Evolutionary conservation across 2,888 invertebrate species (phyloP).

Genomic region (Dasypogon diadema): DNA sequence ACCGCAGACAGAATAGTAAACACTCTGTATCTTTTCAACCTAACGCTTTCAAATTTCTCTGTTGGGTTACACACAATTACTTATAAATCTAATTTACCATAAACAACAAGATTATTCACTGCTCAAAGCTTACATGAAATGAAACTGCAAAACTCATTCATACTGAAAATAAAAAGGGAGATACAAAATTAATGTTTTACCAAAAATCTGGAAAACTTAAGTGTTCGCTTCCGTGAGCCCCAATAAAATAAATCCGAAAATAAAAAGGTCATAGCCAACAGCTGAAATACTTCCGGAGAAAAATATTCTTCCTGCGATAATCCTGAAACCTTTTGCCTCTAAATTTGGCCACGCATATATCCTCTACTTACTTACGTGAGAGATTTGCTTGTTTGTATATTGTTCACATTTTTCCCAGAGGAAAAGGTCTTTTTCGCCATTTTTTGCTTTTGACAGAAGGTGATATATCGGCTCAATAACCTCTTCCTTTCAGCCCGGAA

Average conservation of each 20-base stretch:
- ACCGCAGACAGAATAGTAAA: too few relatives aligned
- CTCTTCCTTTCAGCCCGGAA: constrained; percentile 30
- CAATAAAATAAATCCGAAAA: constrained; percentile 6
- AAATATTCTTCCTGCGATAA: constrained; percentile 27
- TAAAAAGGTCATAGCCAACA: constrained; percentile 37
- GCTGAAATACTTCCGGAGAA: constrained; percentile 12
- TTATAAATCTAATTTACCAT: too few relatives aligned
- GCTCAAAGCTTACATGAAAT: too few relatives aligned
- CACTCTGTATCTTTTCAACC: too few relatives aligned
- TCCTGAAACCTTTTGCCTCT: constrained; percentile 37
- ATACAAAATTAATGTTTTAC: too few relatives aligned
- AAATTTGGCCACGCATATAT: constrained; percentile 36
- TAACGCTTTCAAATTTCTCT: too few relatives aligned
- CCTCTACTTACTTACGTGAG: constrained; percentile 29
- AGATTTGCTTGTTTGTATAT: constrained; percentile 41
- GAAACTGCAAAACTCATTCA: too few relatives aligned
- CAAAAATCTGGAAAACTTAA: neutral
- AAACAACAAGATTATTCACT: too few relatives aligned
- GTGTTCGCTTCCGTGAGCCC: neutral
- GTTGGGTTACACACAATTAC: too few relatives aligned
- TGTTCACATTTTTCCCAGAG: constrained; percentile 8
- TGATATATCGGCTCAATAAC: constrained; percentile 49
- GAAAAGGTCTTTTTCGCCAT: constrained; percentile 1
- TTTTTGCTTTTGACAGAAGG: constrained; percentile 45
- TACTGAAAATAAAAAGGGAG: too few relatives aligned